phyloP scores from a whole-genome alignment of 1,140 invertebrate genomes.

The Mylabris phalerata region DNA sequence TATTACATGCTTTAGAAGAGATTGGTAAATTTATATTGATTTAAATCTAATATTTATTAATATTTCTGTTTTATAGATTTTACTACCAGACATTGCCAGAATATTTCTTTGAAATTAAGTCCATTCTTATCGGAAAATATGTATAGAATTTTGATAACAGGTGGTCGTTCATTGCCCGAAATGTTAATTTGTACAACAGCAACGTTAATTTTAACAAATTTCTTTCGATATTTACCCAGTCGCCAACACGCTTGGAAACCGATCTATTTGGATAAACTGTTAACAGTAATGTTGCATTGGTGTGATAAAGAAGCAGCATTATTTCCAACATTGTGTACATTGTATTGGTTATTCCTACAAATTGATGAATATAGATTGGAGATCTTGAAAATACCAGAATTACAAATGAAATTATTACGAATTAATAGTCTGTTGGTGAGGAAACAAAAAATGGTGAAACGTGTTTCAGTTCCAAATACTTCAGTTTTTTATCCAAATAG shows the following conservation, averaged over 20 bases:
- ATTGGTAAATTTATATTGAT: conserved; percentile 32
- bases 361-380: conserved; percentile 26
- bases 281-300: conserved; percentile 52
- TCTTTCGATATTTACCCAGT: conserved; percentile 41
- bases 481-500: conserved; percentile 24
- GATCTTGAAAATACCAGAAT: conserved; percentile 29
- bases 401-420: conserved; percentile 24
- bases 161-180: conserved; percentile 49
- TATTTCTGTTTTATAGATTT: conserved; percentile 43
- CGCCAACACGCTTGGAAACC: conserved; percentile 23
- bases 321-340: conserved; percentile 54
- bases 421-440: conserved; percentile 28
- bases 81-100: conserved; percentile 46
- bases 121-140: conserved; percentile 41
- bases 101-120: conserved; percentile 40
- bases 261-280: conserved; percentile 39
- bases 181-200: conserved; percentile 45
- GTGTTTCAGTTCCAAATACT: conserved; percentile 5
- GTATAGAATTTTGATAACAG: conserved; percentile 44
- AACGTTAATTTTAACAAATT: conserved; percentile 47
- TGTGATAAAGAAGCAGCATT: conserved; percentile 55
- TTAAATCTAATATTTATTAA: neutral
- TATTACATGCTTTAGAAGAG: conserved; percentile 45
- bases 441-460: conserved; percentile 33
- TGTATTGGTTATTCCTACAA: conserved; percentile 54